A percentile compares a stretch with the other conserved stretches of the same genome.
phyloP scores from a whole-genome alignment of 2,113 vertebrate species.

The Caloenas nicobarica region DNA sequence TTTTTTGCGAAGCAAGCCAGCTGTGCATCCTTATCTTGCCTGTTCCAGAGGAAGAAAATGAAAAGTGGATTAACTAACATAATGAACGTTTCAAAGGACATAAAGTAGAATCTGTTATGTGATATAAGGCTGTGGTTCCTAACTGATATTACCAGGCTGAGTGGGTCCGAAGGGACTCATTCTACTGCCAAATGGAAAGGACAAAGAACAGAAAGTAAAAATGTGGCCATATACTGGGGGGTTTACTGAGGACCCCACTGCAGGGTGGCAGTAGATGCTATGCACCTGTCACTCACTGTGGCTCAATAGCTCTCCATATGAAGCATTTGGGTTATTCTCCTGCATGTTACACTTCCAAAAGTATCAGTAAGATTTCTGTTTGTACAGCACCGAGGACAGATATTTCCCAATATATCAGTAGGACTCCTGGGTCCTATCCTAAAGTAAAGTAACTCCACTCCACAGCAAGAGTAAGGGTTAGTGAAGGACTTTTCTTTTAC shows the following conservation, averaged over 20 bases:
- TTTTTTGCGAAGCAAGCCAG: not conserved
- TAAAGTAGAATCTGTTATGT: not conserved
- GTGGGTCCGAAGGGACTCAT: not conserved
- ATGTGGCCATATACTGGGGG: not conserved
- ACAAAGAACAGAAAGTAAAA: not conserved
- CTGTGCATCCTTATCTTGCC: not conserved
- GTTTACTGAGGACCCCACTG: not conserved
- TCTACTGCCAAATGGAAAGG: not conserved
- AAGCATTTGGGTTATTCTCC: not conserved
- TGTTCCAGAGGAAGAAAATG: conserved; percentile 25
- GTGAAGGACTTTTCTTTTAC: not conserved
- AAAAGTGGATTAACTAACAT: conserved; percentile 21
- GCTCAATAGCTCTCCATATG: not conserved
- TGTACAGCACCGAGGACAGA: not conserved
- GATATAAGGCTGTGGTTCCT: not conserved
- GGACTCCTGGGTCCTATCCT: not conserved
- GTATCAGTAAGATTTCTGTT: not conserved
- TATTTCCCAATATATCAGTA: not conserved
- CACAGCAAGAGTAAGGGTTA: not conserved
- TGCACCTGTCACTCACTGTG: not conserved
- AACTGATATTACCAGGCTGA: not conserved
- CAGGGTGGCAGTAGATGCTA: not conserved
- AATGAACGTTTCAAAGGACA: conserved; percentile 9
- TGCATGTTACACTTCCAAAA: not conserved
- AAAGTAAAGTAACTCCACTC: not conserved